Evolutionary conservation across 2,888 invertebrate genomes (phyloP).

Genomic region (Watsonalla binaria): DNA sequence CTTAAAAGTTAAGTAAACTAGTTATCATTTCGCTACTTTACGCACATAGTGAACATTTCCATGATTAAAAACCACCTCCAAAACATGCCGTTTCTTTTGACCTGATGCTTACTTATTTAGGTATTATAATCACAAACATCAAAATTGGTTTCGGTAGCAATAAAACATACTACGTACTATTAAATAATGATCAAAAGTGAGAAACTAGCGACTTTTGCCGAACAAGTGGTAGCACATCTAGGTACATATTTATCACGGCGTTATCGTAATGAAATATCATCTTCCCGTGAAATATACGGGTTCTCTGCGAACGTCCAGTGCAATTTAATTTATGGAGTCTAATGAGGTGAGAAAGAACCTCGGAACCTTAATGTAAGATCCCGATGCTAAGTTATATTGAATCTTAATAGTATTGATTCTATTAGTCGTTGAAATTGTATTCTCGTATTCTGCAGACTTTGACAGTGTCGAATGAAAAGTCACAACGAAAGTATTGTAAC

Average conservation of each 20-base stretch:
- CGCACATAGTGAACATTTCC: too few species aligned
- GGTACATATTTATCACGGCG: slow-evolving; percentile 24
- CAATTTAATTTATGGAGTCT: slow-evolving; percentile 2
- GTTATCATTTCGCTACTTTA: too few species aligned
- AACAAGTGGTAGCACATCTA: neutral
- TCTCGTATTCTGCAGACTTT: neutral
- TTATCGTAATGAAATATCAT: slow-evolving; percentile 37
- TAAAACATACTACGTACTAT: too few species aligned
- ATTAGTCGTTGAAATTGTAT: neutral
- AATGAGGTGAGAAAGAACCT: slow-evolving; percentile 1
- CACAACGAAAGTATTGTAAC: too few species aligned
- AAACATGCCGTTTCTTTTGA: too few species aligned
- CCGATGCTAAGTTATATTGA: neutral
- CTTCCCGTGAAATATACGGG: slow-evolving; percentile 17
- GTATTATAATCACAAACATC: too few species aligned
- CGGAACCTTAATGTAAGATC: neutral
- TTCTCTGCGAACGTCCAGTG: slow-evolving; percentile 1
- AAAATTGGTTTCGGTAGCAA: too few species aligned
- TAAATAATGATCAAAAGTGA: neutral
- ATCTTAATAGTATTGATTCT: neutral
- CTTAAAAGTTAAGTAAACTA: too few species aligned
- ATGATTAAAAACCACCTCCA: too few species aligned
- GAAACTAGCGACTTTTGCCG: neutral
- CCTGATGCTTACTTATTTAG: too few species aligned
- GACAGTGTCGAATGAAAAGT: neutral